phyloP scores from a whole-genome alignment of 2,113 vertebrate species.

The Cettia cetti region DNA sequence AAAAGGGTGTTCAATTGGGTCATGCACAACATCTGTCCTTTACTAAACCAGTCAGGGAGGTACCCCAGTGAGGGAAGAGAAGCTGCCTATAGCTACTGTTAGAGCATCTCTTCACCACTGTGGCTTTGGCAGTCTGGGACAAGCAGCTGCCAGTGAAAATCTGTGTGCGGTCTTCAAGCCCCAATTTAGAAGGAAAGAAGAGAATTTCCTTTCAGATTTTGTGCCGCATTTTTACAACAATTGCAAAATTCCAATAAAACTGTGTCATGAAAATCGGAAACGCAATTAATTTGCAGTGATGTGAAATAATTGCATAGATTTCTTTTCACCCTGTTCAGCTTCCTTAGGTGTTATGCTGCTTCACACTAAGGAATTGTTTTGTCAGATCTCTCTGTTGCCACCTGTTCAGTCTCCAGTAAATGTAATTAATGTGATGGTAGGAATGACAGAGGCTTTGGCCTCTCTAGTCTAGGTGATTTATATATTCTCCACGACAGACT shows the following conservation, averaged over 20 bases:
- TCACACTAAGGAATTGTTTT: background rate
- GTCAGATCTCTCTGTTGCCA: background rate
- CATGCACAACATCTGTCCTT: slow-evolving; percentile 13
- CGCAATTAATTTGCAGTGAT: background rate
- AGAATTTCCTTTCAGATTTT: background rate
- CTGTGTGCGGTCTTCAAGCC: background rate
- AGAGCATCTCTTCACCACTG: background rate
- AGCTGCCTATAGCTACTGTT: background rate
- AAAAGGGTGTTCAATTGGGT: background rate
- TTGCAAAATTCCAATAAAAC: background rate
- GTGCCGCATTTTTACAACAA: background rate
- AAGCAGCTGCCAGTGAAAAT: background rate
- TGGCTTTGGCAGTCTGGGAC: background rate
- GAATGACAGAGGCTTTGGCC: background rate
- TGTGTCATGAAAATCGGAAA: background rate
- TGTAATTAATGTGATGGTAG: background rate
- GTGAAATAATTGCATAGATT: background rate
- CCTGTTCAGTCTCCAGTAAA: background rate
- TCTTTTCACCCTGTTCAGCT: background rate
- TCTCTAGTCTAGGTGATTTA: background rate
- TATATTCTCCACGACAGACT: background rate
- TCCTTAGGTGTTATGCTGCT: background rate
- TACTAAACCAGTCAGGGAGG: background rate
- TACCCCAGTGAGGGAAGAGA: background rate
- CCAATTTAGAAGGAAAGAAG: background rate